These are phyloP conservation scores for Thunnus thynnus DNA, from an alignment of 2,113 vertebrate genomes.

Conservation along the genomic window DNA sequence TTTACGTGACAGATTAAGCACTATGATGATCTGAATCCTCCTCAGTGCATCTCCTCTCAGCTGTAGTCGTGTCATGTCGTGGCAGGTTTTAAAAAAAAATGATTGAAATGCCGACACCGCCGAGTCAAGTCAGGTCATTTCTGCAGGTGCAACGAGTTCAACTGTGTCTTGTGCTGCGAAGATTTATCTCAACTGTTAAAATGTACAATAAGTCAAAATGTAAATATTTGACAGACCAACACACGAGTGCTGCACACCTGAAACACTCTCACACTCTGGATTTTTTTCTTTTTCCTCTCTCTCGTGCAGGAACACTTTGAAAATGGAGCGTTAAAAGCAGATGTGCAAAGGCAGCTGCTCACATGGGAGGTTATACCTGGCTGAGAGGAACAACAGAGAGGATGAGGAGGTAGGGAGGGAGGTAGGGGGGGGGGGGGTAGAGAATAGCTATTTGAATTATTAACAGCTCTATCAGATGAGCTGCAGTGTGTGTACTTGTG, in stretches of 20 bases:
- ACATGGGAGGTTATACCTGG: slow-evolving; percentile 2
- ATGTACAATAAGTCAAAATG: background rate
- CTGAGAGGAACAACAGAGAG: slow-evolving; percentile 2
- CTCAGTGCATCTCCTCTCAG: background rate
- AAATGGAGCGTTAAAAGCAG: background rate
- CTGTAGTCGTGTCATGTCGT: background rate
- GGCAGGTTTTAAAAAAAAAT: no score
- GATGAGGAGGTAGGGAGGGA: no score
- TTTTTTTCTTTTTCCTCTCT: no score
- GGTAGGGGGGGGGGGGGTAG: background rate
- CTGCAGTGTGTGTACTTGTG: background rate
- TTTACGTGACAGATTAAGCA: slow-evolving; percentile 54
- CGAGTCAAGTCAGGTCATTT: background rate
- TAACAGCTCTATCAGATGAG: slow-evolving; percentile 41
- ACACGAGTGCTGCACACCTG: background rate
- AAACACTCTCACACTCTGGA: background rate
- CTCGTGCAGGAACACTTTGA: background rate
- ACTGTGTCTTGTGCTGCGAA: background rate
- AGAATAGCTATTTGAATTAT: slow-evolving; percentile 58
- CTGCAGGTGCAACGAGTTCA: background rate
- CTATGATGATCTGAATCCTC: background rate
- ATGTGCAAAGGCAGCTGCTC: slow-evolving; percentile 5
- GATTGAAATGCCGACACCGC: no score
- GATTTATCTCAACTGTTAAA: no score
- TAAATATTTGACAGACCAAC: background rate